Evolutionary conservation across 2,113 vertebrate species (phyloP), one percentile per base, ranked within the genome.

Genomic region (Motacilla tschutschensis): DNA sequence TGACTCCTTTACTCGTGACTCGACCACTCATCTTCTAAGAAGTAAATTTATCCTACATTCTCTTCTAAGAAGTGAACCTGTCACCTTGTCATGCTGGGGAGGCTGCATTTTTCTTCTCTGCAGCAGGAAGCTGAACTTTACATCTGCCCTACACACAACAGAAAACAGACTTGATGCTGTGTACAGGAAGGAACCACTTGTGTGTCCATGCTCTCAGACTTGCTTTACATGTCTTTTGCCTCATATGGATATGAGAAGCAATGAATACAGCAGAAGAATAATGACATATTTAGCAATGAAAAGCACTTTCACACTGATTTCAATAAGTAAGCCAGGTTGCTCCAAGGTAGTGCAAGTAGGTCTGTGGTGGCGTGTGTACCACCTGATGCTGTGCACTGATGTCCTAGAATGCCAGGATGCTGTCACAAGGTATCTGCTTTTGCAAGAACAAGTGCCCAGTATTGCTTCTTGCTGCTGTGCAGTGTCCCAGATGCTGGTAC

Each of bases 231-330:
- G 1, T 9, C 16, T 69, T 72, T 65, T 69, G 43, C 31, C 57
- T 71, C 8, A 33, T 19, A 5, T 14, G 7, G n/a, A 9, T 40
- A 10, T n/a, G 59, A 28, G 4, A 71, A 77, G 36, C n/a, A 50
- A 43, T 2, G 3, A 66, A 41, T 22, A 24, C 50, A 26, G 65
- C 60, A 83, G 69, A 33, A 71, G 12, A 19, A 4, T 17, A 62
- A 43, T 0, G 0, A 53, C 54, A 38, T 33, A 28, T 17, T 47
- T 13, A 29, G 17, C 38, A 76, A 16, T 0, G 28, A 43, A 79
- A 65, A 67, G 9, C 25, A 26, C 24, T 69, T 66, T 64, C 41
- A 36, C 1, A 0, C 16, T 51, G 40, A 25, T 25, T 50, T 87
- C 26, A 51, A 3, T 31, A 36, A 72, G 18, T 12, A 58, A 26